Percentiles rank a stretch among this genome's conserved stretches.
These are phyloP conservation scores for Characodon lateralis DNA, from an alignment of 2,797 vertebrate species.

Conservation along the genomic window DNA sequence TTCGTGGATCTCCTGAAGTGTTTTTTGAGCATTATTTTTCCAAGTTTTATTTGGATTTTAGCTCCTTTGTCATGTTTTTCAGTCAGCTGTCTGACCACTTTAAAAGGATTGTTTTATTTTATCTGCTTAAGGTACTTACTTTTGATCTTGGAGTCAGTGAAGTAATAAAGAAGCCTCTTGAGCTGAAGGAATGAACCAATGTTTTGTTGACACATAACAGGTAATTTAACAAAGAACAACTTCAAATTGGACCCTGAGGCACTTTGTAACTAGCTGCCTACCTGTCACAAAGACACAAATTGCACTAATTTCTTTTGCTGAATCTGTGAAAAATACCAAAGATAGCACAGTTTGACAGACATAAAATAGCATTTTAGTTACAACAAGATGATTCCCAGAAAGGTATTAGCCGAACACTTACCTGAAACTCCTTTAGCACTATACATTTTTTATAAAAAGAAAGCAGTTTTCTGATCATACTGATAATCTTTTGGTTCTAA, in stretches of 20 bases:
- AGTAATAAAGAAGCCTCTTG: slow-evolving; percentile 3
- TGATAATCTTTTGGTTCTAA: slow-evolving; percentile 3
- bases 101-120: neutral
- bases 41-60: neutral
- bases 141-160: slow-evolving; percentile 1
- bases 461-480: slow-evolving; percentile 2
- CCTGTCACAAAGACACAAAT: slow-evolving; percentile 11
- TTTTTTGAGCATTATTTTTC: neutral
- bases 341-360: slow-evolving; percentile 5
- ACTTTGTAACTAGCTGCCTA: slow-evolving; percentile 10
- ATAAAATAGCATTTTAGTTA: neutral
- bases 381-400: slow-evolving; percentile 1
- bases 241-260: slow-evolving; percentile 9
- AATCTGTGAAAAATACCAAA: slow-evolving; percentile 2
- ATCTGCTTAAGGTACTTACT: neutral
- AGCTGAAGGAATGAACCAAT: slow-evolving; percentile 3
- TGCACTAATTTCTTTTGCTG: slow-evolving; percentile 5
- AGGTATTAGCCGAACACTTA: neutral
- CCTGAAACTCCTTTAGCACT: neutral
- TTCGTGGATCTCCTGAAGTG: neutral
- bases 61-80: neutral
- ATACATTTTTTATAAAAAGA: neutral
- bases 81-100: neutral
- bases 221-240: slow-evolving; percentile 10
- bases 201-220: slow-evolving; percentile 8